phyloP scores from a whole-genome alignment of 2,113 vertebrate genomes.

The Gambusia affinis region DNA sequence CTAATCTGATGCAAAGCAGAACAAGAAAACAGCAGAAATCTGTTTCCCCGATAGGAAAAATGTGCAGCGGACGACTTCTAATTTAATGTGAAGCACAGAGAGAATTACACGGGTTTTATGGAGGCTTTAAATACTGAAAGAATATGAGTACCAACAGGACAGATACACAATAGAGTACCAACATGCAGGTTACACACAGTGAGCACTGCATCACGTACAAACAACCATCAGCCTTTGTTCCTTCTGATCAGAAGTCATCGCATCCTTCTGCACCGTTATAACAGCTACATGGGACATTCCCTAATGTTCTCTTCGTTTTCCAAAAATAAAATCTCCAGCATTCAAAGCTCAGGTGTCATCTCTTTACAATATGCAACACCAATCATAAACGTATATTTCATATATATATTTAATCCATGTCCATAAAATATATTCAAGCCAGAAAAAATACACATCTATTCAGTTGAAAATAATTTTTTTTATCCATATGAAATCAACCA shows the following conservation, averaged over 20 bases:
- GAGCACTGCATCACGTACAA: constrained; percentile 18
- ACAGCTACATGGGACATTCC: constrained; percentile 37
- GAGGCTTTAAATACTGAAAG: constrained; percentile 49
- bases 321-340: constrained; percentile 78
- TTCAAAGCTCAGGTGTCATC: constrained; percentile 63
- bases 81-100: constrained; percentile 33
- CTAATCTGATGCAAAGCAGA: constrained; percentile 21
- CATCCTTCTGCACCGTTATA: constrained; percentile 16
- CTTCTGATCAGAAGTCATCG: constrained; percentile 20
- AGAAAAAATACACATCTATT: constrained; percentile 74
- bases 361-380: constrained; percentile 48
- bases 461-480: constrained; percentile 64
- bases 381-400: constrained; percentile 49
- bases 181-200: constrained; percentile 43
- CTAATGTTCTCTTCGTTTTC: constrained; percentile 40
- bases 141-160: constrained; percentile 27
- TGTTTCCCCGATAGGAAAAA: constrained; percentile 21
- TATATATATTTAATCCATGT: constrained; percentile 51
- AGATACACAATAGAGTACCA: constrained; percentile 21
- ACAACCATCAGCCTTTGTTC: constrained; percentile 14
- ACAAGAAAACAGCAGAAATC: constrained; percentile 22
- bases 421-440: constrained; percentile 73
- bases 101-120: neutral
- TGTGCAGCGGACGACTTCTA: constrained; percentile 35
- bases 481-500: constrained; percentile 52